phyloP scores from a whole-genome alignment of 2,888 invertebrate species.

The Digitonthophagus gazella region DNA sequence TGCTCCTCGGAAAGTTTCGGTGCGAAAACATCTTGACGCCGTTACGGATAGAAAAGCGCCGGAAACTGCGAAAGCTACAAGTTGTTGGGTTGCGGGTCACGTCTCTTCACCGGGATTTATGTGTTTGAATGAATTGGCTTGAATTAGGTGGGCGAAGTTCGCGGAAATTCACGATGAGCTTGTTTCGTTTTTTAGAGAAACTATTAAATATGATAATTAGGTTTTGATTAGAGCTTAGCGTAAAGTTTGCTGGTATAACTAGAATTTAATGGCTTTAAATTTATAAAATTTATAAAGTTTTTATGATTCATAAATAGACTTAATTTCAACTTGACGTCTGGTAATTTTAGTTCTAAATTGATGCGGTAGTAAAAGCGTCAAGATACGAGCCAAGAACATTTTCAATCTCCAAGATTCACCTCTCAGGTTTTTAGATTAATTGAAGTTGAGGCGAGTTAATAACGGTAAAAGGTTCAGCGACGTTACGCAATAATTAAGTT shows the following conservation, averaged over 20 bases:
- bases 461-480: neutral
- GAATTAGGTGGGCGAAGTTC: neutral
- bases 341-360: neutral
- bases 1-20: neutral
- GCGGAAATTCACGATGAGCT: too few relatives aligned
- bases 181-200: too few relatives aligned
- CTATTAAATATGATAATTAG: too few relatives aligned
- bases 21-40: neutral
- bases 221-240: neutral
- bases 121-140: neutral
- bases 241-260: neutral
- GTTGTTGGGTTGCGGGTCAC: conserved; percentile 13
- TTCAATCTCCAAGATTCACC: neutral
- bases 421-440: neutral
- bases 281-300: too few relatives aligned
- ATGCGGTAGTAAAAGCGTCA: neutral
- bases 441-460: neutral
- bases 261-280: neutral
- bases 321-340: too few relatives aligned
- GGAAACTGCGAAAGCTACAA: conserved; percentile 8
- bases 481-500: neutral
- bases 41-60: neutral
- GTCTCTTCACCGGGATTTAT: neutral
- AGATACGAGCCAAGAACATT: neutral
- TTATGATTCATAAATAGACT: too few relatives aligned